These are phyloP conservation scores for Hemithea aestivaria DNA, from an alignment of 2,888 invertebrate species.

Conservation along the genomic window DNA sequence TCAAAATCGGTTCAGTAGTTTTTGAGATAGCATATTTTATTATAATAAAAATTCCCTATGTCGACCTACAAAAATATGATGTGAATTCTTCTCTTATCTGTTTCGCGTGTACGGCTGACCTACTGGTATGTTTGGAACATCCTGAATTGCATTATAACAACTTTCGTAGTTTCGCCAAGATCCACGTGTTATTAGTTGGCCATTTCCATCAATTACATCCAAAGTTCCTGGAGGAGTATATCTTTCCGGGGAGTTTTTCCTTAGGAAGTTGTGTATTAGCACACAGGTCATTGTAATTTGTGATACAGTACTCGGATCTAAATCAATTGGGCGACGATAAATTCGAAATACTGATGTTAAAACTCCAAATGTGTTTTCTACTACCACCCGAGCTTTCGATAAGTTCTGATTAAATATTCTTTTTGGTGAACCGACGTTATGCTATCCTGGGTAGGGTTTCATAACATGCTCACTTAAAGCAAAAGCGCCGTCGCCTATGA, in stretches of 20 bases:
- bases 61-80: constrained; percentile 25
- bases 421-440: constrained; percentile 27
- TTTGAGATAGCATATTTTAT: constrained; percentile 11
- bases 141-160: constrained; percentile 20
- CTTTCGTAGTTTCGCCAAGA: constrained; percentile 21
- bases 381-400: constrained; percentile 28
- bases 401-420: constrained; percentile 29
- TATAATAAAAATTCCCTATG: background rate
- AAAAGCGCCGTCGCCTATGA: constrained; percentile 38
- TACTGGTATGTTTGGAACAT: constrained; percentile 21
- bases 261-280: constrained; percentile 32
- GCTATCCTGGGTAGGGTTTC: constrained; percentile 36
- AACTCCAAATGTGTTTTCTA: constrained; percentile 32
- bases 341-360: constrained; percentile 33
- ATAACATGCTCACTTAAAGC: constrained; percentile 32
- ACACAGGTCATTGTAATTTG: constrained; percentile 34
- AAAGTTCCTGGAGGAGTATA: constrained; percentile 28
- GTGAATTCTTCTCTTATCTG: constrained; percentile 28
- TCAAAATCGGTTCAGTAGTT: constrained; percentile 12
- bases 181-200: constrained; percentile 17
- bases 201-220: constrained; percentile 20
- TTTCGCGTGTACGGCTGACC: constrained; percentile 23
- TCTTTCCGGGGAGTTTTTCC: constrained; percentile 16
- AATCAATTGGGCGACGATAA: constrained; percentile 30
- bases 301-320: constrained; percentile 30